phyloP scores from a whole-genome alignment of 2,888 invertebrate species.

The Dynastes tityus region DNA sequence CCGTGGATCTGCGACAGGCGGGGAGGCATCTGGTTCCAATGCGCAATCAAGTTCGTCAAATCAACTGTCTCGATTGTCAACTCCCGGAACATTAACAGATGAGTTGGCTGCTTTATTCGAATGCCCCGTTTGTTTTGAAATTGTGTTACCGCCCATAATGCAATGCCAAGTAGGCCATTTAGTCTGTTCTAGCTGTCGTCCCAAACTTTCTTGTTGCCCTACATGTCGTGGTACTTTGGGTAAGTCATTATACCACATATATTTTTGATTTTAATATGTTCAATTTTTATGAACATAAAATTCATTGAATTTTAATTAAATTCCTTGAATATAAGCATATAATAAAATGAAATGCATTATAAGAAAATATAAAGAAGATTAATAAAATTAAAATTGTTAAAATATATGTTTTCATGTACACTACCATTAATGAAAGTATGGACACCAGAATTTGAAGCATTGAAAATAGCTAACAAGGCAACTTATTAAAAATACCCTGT shows the following conservation, averaged over 20 bases:
- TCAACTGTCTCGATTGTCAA: slow-evolving; percentile 68
- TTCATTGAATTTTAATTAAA: too few species aligned
- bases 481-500: too few species aligned
- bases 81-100: slow-evolving; percentile 82
- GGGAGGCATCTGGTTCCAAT: slow-evolving; percentile 60
- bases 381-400: too few species aligned
- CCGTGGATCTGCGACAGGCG: slow-evolving; percentile 59
- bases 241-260: slow-evolving; percentile 58
- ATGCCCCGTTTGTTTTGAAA: slow-evolving; percentile 99
- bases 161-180: slow-evolving; percentile 99
- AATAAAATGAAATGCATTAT: too few species aligned
- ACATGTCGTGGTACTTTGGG: slow-evolving; percentile 97
- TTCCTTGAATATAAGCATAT: too few species aligned
- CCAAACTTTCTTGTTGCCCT: slow-evolving; percentile 97
- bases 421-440: too few species aligned
- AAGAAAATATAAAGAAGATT: too few species aligned
- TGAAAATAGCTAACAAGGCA: too few species aligned
- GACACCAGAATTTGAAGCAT: too few species aligned
- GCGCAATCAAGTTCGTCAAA: slow-evolving; percentile 60
- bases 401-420: too few species aligned
- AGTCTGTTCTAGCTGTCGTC: slow-evolving; percentile 97
- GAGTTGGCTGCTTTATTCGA: slow-evolving; percentile 94
- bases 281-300: too few species aligned
- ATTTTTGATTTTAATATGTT: too few species aligned
- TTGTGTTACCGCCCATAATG: slow-evolving; percentile 98